Evolutionary conservation across 2,888 invertebrate species (phyloP), one percentile per base, ranked within the genome.

Genomic region (Uropetala carovei): DNA sequence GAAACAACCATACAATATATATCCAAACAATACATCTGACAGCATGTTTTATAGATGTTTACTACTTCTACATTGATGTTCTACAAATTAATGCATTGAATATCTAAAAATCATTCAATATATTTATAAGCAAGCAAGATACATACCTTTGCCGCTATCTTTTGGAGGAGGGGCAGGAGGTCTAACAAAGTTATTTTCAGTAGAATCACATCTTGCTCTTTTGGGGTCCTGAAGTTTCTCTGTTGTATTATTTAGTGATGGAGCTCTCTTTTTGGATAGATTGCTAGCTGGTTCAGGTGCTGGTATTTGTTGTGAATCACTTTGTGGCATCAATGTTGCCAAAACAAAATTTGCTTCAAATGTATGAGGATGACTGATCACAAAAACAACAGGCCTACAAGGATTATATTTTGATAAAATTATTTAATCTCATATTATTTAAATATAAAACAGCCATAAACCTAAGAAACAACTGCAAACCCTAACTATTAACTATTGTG

Each of bases 311-410:
- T 95, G 95, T 16, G 94, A 94, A 57, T 95, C 95, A 60, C 93
- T 93, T 92, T 96, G 96, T 8, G 95, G 96, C 94, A 97, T 97
- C 82, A 97, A 95, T 0, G 98, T 98, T 11, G 98, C 98, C 93
- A 98, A 96, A 0, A 98, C 97, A 94, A 98, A 97, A 94, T 97
- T 96, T 27, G 97, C 97, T 95, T 98, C 98, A 95, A 98, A 98
- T 86, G 97, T 96, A 30, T 96, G 95, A 92, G 96, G 96, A 95
- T 97, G 97, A 93, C 97, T 96, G n/a, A 98, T 95, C 93, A 97
- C 96, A 93, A 98, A 97, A 64, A 98, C 96, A 7, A 97, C 96
- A 9, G 98, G 98, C 93, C 97, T 97, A 93, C 10, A 94, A 94
- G 93, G 95, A 95, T 92, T 93, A 93, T 89, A 91, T 68, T 91